These are phyloP conservation scores for Heliconius ismenius DNA, from an alignment of 2,888 invertebrate genomes.

Conservation along the genomic window DNA sequence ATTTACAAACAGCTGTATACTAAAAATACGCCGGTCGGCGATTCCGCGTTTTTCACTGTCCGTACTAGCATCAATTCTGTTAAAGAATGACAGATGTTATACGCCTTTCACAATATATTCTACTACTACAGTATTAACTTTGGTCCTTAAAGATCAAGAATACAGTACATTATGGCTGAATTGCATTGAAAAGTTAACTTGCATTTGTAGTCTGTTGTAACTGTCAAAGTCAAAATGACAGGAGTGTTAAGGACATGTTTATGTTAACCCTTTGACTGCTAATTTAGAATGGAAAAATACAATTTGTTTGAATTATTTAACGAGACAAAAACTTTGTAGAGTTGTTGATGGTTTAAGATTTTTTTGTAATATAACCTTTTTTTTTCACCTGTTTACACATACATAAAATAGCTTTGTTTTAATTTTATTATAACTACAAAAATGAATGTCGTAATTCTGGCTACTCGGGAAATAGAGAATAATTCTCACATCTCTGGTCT, in stretches of 20 bases:
- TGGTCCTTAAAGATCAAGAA: conserved; percentile 42
- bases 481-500: no score
- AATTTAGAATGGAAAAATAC: conserved; percentile 61
- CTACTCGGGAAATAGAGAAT: no score
- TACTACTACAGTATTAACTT: conserved; percentile 40
- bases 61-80: conserved; percentile 77
- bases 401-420: no score
- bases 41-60: conserved; percentile 82
- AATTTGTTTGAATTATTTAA: neutral
- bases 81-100: conserved; percentile 79
- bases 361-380: neutral
- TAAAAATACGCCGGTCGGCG: conserved; percentile 70
- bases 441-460: no score
- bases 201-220: conserved; percentile 59
- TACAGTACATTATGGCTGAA: conserved; percentile 50
- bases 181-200: conserved; percentile 44
- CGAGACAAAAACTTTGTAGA: neutral
- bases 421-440: no score
- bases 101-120: conserved; percentile 62
- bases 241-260: conserved; percentile 67
- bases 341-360: neutral
- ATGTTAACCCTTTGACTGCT: conserved; percentile 68
- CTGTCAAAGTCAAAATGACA: conserved; percentile 72
- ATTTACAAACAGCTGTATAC: conserved; percentile 73
- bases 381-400: neutral